Base-by-base conservation (phyloP, 2,113 vertebrate genomes). In the Nycticorax nycticorax region DNA sequence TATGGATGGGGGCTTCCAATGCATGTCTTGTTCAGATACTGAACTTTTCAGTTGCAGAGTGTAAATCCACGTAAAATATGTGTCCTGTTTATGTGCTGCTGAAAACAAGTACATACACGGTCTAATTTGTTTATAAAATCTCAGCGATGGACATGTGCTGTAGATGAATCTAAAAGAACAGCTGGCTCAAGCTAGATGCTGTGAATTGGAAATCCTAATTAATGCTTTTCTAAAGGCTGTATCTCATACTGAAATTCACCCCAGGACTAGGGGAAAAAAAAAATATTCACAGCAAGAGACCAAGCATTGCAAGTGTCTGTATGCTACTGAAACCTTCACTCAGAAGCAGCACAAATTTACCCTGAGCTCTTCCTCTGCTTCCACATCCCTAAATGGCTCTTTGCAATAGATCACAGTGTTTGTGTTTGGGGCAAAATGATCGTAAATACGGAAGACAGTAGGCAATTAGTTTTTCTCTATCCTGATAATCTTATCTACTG, bases 201-300 rank as follows among this genome's bases (percentile, higher is more conserved):
- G 55, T 63, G 82, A 73, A 53, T 52, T 67, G 57, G 27, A 92
- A 94, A 94, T 89, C 82, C 82, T 92, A 92, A 96, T 96, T 96
- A 93, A 88, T 76, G 26, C 91, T 96, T 94, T 94, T 88, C 96
- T 88, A 50, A 78, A 96, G 93, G 67, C 91, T 86, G 66, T 28
- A 83, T 78, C 47, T 94, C 72, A n/a, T 59, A 27, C 41, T 72
- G 74, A 62, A 79, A 64, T 77, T 96, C 87, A 94, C 69, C 64
- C 63, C 68, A 85, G 85, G 66, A 92, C 59, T 55, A n/a, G 5
- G 69, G 85, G 18, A 74, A 88, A 39, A 88, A 39, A 53, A 66
- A 72, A 16, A 45, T 32, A 66, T 53, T 92, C 75, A 84, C 57
- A 93, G 71, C 64, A 93, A 88, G 75, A 77, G 23, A 79, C 63